Evolutionary conservation across 2,797 vertebrate species (phyloP).

Genomic region (Bucorvus abyssinicus): DNA sequence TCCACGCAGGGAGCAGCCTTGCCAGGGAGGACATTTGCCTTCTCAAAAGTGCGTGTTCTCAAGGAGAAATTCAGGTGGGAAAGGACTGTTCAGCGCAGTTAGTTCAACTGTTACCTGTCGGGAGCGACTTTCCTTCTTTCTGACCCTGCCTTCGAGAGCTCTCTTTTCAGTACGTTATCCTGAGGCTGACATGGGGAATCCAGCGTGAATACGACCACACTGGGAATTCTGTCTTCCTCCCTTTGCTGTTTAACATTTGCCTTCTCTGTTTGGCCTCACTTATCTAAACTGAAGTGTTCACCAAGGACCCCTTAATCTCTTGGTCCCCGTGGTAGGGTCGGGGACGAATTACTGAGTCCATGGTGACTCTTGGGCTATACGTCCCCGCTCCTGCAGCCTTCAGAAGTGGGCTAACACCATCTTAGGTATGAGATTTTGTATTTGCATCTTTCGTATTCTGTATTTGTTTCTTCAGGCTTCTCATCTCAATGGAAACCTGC

Average conservation of each 20-base stretch:
- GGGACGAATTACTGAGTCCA: background rate
- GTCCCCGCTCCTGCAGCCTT: background rate
- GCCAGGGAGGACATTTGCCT: background rate
- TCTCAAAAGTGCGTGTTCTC: background rate
- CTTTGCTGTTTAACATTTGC: background rate
- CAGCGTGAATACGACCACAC: rapidly evolving
- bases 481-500: background rate
- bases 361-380: rapidly evolving
- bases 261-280: background rate
- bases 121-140: background rate
- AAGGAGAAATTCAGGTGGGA: background rate
- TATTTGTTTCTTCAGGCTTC: background rate
- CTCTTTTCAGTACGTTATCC: background rate
- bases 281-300: background rate
- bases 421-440: background rate
- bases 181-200: background rate
- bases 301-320: background rate
- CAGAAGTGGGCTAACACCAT: background rate
- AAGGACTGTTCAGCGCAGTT: background rate
- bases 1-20: background rate
- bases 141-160: background rate
- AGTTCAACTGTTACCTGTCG: background rate
- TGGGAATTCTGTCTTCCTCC: background rate
- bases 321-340: background rate
- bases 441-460: background rate